These are phyloP conservation scores for Peromyscus leucopus DNA, from an alignment of 2,113 vertebrate species.

Conservation along the genomic window DNA sequence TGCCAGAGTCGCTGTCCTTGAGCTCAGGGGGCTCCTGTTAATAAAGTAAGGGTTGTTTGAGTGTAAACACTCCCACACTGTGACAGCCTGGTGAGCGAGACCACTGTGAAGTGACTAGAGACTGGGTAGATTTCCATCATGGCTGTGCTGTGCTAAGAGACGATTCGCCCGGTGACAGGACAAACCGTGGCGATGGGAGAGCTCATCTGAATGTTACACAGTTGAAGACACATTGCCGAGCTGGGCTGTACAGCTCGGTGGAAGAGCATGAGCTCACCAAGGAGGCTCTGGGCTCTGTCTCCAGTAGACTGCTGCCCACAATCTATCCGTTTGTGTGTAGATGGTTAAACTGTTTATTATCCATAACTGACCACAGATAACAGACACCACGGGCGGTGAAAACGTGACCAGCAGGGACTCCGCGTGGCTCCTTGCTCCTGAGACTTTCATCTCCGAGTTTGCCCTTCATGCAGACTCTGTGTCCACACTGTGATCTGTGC, in stretches of 20 bases:
- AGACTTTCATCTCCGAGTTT: neutral
- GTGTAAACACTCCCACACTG: neutral
- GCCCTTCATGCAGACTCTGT: neutral
- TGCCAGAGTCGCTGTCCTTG: neutral
- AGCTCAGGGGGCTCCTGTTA: neutral
- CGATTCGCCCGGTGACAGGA: neutral
- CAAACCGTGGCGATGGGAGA: no score
- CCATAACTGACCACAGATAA: neutral
- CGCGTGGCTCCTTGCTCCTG: neutral
- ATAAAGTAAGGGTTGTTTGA: neutral
- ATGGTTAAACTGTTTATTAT: neutral
- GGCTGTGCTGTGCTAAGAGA: neutral
- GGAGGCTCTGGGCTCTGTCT: neutral
- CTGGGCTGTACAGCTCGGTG: neutral
- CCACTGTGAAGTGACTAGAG: neutral
- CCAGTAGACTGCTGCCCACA: neutral
- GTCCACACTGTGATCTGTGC: slow-evolving; percentile 10
- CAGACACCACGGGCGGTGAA: neutral
- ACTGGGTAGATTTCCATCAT: neutral
- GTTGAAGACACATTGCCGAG: neutral
- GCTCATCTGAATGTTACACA: neutral
- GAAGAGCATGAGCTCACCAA: neutral
- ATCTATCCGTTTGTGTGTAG: neutral
- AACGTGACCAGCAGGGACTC: neutral
- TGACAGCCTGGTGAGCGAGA: neutral